Evolutionary conservation across 1,140 invertebrate genomes (phyloP).

Genomic region (Diorhabda carinulata): DNA sequence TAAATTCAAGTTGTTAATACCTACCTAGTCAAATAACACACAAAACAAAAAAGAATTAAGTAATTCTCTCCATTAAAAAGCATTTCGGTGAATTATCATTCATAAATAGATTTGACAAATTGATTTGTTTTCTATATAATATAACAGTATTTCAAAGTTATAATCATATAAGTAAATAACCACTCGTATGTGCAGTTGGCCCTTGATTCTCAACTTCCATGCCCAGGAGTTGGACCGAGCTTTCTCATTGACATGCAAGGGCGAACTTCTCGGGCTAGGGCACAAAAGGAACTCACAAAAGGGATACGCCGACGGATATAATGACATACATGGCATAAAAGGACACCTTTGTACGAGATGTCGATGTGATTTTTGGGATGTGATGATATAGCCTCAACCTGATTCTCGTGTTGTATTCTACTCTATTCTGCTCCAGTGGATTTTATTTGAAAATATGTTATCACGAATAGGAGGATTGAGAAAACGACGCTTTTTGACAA

Average conservation of each 20-base stretch:
- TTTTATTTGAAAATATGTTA: constrained; percentile 17
- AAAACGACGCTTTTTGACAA: too few relatives aligned
- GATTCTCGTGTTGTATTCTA: neutral
- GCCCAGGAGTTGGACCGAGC: constrained; percentile 27
- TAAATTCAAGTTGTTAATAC: too few relatives aligned
- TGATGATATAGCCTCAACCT: constrained; percentile 12
- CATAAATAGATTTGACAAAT: too few relatives aligned
- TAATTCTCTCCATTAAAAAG: too few relatives aligned
- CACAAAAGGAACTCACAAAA: constrained; percentile 39
- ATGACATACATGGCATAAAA: constrained; percentile 37
- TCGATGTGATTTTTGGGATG: constrained; percentile 33
- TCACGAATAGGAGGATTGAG: too few relatives aligned
- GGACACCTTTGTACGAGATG: constrained; percentile 35
- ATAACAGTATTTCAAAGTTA: too few relatives aligned
- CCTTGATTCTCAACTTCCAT: constrained; percentile 6
- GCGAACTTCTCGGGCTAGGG: constrained; percentile 29
- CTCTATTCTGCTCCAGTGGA: constrained; percentile 11
- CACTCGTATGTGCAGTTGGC: neutral
- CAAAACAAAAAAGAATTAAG: too few relatives aligned
- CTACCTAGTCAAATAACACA: too few relatives aligned
- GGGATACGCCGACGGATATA: constrained; percentile 37
- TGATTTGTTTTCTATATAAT: too few relatives aligned
- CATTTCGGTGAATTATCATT: too few relatives aligned
- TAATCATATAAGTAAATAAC: too few relatives aligned
- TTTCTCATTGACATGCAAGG: constrained; percentile 39